Evolutionary conservation across 2,113 vertebrate genomes (phyloP).

Genomic region (Chitala chitala): DNA sequence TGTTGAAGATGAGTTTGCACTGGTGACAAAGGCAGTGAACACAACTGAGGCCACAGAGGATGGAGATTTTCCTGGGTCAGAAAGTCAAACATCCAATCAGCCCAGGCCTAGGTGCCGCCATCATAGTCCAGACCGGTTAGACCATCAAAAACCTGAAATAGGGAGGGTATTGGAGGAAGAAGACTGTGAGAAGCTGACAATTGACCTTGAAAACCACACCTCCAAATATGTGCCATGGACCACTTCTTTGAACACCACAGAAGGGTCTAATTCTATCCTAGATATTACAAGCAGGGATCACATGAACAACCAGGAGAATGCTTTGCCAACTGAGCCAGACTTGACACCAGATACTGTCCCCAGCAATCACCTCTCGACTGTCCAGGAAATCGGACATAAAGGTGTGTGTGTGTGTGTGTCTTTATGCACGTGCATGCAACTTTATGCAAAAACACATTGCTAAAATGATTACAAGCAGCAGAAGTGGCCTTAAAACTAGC

Average conservation of each 20-base stretch:
- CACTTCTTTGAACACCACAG: neutral
- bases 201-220: too few species aligned
- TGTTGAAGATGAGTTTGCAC: neutral
- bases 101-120: too few species aligned
- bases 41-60: too few species aligned
- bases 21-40: neutral
- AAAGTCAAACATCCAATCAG: too few species aligned
- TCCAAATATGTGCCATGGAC: neutral
- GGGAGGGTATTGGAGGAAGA: too few species aligned
- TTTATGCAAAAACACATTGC: rapidly evolving
- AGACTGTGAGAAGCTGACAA: too few species aligned
- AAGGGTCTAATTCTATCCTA: neutral
- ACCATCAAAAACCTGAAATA: too few species aligned
- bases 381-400: neutral
- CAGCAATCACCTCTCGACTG: neutral
- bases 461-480: neutral
- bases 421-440: too few species aligned
- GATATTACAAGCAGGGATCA: neutral
- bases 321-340: neutral
- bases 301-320: slow-evolving; percentile 8
- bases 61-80: too few species aligned
- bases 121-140: too few species aligned
- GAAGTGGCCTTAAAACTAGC: neutral
- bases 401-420: neutral
- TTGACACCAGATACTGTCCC: neutral